Conservation (phyloP, 1,140 invertebrate species). For the Pygmarrhopalites habei region DNA sequence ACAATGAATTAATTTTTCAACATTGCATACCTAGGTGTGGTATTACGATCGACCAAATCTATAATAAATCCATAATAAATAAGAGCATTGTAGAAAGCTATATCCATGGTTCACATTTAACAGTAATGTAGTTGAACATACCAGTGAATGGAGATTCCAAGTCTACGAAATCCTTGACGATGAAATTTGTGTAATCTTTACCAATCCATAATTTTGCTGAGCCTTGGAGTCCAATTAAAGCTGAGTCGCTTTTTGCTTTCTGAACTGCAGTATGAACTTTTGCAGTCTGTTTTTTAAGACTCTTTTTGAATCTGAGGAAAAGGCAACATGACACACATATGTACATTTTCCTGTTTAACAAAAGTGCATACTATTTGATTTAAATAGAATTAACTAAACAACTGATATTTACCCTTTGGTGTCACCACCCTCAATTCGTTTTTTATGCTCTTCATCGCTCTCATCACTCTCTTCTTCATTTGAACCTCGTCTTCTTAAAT, state of each 20-base stretch:
- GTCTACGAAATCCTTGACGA: constrained; percentile 93
- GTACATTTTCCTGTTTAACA: too few species aligned
- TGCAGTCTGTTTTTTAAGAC: too few species aligned
- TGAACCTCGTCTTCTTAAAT: constrained; percentile 39
- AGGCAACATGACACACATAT: too few species aligned
- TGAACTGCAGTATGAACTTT: background rate
- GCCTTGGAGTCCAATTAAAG: constrained; percentile 41
- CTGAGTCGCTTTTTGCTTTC: constrained; percentile 3
- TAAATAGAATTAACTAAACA: too few species aligned
- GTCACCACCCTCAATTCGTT: constrained; percentile 25
- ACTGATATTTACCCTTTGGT: too few species aligned
- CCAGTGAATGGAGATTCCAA: constrained; percentile 80
- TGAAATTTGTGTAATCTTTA: constrained; percentile 97
- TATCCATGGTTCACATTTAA: too few species aligned
- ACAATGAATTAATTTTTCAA: too few species aligned
- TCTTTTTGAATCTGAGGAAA: too few species aligned
- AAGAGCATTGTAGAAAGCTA: too few species aligned
- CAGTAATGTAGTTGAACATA: constrained; percentile 44
- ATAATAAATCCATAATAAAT: constrained; percentile 41
- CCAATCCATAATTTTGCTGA: constrained; percentile 91
- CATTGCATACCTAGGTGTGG: too few species aligned
- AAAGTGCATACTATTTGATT: too few species aligned
- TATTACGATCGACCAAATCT: constrained; percentile 80
- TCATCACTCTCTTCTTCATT: constrained; percentile 39
- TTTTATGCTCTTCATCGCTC: constrained; percentile 35